Base-by-base conservation (phyloP, 2,888 invertebrate genomes). In the Drosophila lacicola region DNA sequence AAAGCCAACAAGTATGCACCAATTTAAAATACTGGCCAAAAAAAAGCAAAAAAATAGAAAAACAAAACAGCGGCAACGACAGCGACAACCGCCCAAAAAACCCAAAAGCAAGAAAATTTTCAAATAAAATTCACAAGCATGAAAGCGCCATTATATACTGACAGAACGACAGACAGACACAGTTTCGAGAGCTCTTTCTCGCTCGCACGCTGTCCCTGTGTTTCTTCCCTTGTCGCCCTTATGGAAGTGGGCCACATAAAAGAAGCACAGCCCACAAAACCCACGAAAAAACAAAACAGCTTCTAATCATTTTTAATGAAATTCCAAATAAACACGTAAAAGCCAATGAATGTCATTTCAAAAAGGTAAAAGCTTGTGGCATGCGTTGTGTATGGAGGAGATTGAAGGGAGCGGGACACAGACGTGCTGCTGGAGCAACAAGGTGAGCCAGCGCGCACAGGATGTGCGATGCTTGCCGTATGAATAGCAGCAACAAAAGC, bases 1-100 rank as follows among this genome's bases (percentile, higher is more conserved):
- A 86, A 83, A 72, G 82, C 88, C 89, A 88, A 88, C 84, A 90
- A 88, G 90, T 88, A 90, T 84, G 90, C 90, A 84, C 89, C 86
- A 88, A 86, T 88, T 90, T 77, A 82, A 80, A 90, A 83, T 82
- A 71, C 60, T 79, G 64, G 53, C 67, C 54, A 67, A 74, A 57
- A 75, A 68, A 45, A 44, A 5, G 17, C 25, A 57, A 33, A 2
- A 57, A 50, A 54, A 47, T 51, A 44, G 49, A 39, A 42, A 71
- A 39, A 34, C 46, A 8, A 63, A 14, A 56, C 61, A 74, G 39
- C 41, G 42, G 53, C 54, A 64, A 25, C 65, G 49, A 54, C 67
- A 63, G 54, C 54, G 51, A 75, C 70, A 64, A 61, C 53, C 65
- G 54, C 46, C 58, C 53, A 71, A 82, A 81, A 78, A 70, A 29